Percentiles rank a stretch among this genome's conserved stretches.
Evolutionary conservation across 2,113 vertebrate species (phyloP).

Genomic region (Pygoscelis adeliae): DNA sequence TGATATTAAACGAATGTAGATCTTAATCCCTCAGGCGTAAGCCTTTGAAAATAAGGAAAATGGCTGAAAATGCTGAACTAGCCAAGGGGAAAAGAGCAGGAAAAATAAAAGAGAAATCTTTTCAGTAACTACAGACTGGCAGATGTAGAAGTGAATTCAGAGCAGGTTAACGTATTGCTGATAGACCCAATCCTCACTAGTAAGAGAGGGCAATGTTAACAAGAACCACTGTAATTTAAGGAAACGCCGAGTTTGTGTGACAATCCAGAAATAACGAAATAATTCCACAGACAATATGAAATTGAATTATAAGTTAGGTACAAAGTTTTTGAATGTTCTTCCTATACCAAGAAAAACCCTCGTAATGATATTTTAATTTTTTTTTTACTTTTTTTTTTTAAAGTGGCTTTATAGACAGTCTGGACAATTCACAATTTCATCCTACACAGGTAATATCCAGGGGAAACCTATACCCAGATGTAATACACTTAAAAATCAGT

Average conservation of each 20-base stretch:
- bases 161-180: background rate
- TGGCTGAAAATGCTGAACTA: constrained; percentile 48
- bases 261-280: background rate
- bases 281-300: background rate
- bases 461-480: background rate
- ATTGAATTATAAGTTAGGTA: background rate
- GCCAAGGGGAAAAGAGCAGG: constrained; percentile 26
- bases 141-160: constrained; percentile 50
- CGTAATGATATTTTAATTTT: background rate
- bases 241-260: background rate
- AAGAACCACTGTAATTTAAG: background rate
- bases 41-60: constrained; percentile 56
- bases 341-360: background rate
- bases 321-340: background rate
- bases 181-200: background rate
- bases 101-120: constrained; percentile 29
- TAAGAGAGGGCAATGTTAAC: background rate
- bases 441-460: background rate
- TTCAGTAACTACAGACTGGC: constrained; percentile 30
- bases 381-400: background rate
- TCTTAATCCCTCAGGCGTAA: constrained; percentile 54
- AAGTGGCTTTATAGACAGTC: background rate
- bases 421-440: background rate
- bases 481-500: background rate
- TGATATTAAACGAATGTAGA: constrained; percentile 62